Evolutionary conservation across 64 coral and sea anemone genomes (phyloP), one percentile per base, ranked within the genome.

Genomic region (Stichodactyla mertensii): DNA sequence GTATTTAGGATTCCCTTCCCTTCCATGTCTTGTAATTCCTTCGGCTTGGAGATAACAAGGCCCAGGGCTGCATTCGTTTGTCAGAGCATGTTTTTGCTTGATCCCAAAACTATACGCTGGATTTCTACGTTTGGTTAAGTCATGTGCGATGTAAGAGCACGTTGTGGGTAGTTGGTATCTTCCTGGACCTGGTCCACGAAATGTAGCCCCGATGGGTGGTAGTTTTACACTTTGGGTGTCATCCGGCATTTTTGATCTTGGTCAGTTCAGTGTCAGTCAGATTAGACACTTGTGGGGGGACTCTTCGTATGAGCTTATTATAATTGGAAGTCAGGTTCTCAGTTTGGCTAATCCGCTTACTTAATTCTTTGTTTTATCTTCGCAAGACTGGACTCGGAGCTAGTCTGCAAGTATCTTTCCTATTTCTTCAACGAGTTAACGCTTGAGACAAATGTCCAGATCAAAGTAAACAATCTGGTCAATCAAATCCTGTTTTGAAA

Each of bases 41-140:
- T 28, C 58, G n/a, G 36, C 31, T 61, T 56, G 88, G 18, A 93
- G 78, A 54, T 93, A 89, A 0, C 77, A 16, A 4, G 88, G 92
- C 4, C 92, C 92, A 4, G 92, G 92, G 77, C 92, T 93, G 52
- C 88, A 90, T 15, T 90, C 88, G n/a, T 71, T 87, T 61, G 88
- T 83, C 4, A 93, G 24, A 31, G 92, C 79, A 57, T 92, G 88
- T 12, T 55, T 7, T 11, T 90, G 88, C 24, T 71, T 80, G 7
- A 52, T 13, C 0, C 92, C 92, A 61, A 93, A 93, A 59, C 74
- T 86, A 9, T 55, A 64, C 0, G 92, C 92, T 28, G 92, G 92
- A 54, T 90, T 90, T n/a, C 92, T 59, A 19, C 79, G 53, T 84
- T 87, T 93, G 36, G 77, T 90, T n/a, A 87, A 24, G 59, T 93